These are phyloP conservation scores for Chymomyza fuscimana DNA, from an alignment of 2,888 invertebrate species.

Conservation along the genomic window DNA sequence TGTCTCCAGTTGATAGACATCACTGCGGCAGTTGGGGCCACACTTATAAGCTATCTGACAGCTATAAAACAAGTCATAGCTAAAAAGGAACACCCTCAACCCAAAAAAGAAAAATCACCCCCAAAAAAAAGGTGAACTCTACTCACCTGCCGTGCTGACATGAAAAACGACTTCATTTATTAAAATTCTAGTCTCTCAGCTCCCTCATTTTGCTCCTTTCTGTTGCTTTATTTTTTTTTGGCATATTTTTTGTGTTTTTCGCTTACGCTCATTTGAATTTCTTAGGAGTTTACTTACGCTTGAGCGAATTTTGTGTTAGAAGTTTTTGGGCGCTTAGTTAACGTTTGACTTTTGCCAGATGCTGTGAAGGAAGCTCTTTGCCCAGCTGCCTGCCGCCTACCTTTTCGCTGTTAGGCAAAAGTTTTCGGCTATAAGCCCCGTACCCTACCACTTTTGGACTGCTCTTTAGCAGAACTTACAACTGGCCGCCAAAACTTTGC, in stretches of 20 bases:
- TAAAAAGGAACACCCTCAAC: background rate
- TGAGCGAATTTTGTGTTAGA: constrained; percentile 64
- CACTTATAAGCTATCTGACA: background rate
- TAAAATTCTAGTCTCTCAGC: constrained; percentile 51
- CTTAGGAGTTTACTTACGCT: constrained; percentile 69
- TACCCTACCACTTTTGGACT: background rate
- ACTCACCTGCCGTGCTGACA: constrained; percentile 4
- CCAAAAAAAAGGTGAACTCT: background rate
- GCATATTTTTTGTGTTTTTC: constrained; percentile 41
- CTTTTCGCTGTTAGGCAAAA: constrained; percentile 20
- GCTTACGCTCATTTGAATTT: constrained; percentile 71
- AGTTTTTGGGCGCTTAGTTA: constrained; percentile 73
- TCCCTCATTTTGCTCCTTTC: constrained; percentile 28
- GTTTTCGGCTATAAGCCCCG: constrained; percentile 32
- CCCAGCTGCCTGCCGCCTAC: background rate
- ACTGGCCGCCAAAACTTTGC: constrained; percentile 49
- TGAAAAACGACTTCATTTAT: constrained; percentile 58
- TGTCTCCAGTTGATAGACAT: constrained; percentile 5
- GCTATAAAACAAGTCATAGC: background rate
- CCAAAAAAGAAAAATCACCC: background rate
- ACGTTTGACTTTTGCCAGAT: constrained; percentile 67
- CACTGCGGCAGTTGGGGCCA: background rate
- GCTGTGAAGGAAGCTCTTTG: background rate
- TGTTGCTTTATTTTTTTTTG: constrained; percentile 14
- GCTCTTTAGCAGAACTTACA: constrained; percentile 17